Evolutionary conservation across 2,888 invertebrate genomes (phyloP).

Genomic region (Ectemnius lituratus): DNA sequence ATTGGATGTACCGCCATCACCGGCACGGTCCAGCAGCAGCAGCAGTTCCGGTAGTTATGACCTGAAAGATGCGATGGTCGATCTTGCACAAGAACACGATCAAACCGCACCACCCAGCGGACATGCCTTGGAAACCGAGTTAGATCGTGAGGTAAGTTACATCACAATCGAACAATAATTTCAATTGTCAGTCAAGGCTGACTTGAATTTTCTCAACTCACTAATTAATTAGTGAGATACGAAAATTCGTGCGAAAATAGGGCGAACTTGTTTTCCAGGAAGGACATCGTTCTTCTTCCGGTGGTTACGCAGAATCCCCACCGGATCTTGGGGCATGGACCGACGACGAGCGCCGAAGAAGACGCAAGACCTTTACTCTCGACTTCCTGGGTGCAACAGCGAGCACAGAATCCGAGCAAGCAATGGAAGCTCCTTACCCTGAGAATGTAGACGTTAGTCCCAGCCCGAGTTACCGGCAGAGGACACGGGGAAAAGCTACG

Average conservation of each 20-base stretch:
- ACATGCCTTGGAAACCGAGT: slow-evolving; percentile 68
- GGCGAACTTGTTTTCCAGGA: slow-evolving; percentile 50
- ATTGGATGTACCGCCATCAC: slow-evolving; percentile 65
- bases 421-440: slow-evolving; percentile 46
- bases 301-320: slow-evolving; percentile 75
- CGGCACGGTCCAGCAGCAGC: slow-evolving; percentile 72
- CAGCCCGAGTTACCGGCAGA: slow-evolving; percentile 68
- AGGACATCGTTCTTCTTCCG: slow-evolving; percentile 72
- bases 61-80: slow-evolving; percentile 74
- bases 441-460: slow-evolving; percentile 66
- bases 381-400: slow-evolving; percentile 84
- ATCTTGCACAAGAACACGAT: slow-evolving; percentile 61
- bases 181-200: too few species aligned
- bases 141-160: slow-evolving; percentile 69
- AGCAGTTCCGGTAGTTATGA: slow-evolving; percentile 77
- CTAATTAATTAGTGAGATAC: too few species aligned
- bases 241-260: too few species aligned
- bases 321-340: slow-evolving; percentile 79
- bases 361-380: slow-evolving; percentile 87
- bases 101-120: slow-evolving; percentile 63
- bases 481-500: slow-evolving; percentile 60
- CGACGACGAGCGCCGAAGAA: slow-evolving; percentile 85
- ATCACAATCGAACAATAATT: neutral
- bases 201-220: too few species aligned
- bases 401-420: slow-evolving; percentile 77